phyloP scores from a whole-genome alignment of 2,113 vertebrate species.

The Astur gentilis region DNA sequence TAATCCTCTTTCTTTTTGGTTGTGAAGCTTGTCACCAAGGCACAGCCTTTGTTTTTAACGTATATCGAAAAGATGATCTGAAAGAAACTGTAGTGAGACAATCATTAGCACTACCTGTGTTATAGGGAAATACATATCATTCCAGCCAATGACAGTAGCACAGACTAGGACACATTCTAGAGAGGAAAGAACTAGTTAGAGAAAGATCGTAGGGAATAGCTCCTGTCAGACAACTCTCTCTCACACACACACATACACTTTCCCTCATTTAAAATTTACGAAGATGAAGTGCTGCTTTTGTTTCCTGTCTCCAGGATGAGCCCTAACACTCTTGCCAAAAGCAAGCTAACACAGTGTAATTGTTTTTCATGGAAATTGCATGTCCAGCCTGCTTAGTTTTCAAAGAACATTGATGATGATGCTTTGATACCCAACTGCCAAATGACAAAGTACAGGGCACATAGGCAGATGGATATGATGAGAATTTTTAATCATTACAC shows the following conservation, averaged over 20 bases:
- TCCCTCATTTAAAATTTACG: slow-evolving; percentile 73
- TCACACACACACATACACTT: neutral
- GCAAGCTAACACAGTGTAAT: slow-evolving; percentile 70
- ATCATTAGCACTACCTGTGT: neutral
- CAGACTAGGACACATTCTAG: neutral
- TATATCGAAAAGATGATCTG: neutral
- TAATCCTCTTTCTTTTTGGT: neutral
- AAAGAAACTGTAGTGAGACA: neutral
- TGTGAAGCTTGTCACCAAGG: neutral
- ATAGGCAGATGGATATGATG: slow-evolving; percentile 5
- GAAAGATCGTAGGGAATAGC: slow-evolving; percentile 41
- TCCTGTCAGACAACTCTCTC: slow-evolving; percentile 38
- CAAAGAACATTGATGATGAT: slow-evolving; percentile 64
- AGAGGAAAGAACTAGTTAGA: slow-evolving; percentile 17
- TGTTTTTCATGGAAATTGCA: slow-evolving; percentile 74
- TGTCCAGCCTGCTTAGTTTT: slow-evolving; percentile 70
- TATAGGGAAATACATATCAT: neutral
- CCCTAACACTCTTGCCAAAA: slow-evolving; percentile 71
- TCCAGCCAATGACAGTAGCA: neutral
- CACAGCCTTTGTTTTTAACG: neutral
- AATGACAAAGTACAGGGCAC: slow-evolving; percentile 58
- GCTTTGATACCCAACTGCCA: slow-evolving; percentile 63
- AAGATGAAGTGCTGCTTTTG: slow-evolving; percentile 72
- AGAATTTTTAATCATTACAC: slow-evolving; percentile 59
- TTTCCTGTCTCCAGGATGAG: slow-evolving; percentile 68